These are phyloP conservation scores for Maniola jurtina DNA, from an alignment of 1,140 invertebrate genomes.

Conservation along the genomic window DNA sequence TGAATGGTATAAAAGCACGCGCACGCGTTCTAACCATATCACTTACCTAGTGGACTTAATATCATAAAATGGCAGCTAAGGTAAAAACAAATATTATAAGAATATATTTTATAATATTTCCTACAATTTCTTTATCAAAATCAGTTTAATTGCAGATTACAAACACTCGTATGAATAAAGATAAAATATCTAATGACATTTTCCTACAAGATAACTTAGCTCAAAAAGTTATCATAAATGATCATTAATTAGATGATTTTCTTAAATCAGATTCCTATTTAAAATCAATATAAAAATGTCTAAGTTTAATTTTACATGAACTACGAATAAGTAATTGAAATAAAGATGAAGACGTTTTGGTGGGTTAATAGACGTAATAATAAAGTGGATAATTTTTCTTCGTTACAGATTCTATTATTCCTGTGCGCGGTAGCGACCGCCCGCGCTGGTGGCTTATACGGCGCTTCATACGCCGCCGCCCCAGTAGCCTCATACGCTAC, in stretches of 20 bases:
- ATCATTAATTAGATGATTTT: too few relatives aligned
- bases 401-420: conserved; percentile 63
- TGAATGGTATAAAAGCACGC: conserved; percentile 63
- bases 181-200: too few relatives aligned
- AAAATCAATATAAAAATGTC: too few relatives aligned
- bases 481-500: conserved; percentile 35
- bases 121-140: not conserved
- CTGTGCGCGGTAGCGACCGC: conserved; percentile 64
- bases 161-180: too few relatives aligned
- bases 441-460: conserved; percentile 51
- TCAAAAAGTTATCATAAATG: too few relatives aligned
- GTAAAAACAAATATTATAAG: conserved; percentile 37
- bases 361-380: not conserved
- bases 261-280: too few relatives aligned
- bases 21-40: conserved; percentile 55
- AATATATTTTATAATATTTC: conserved; percentile 13
- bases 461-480: conserved; percentile 42
- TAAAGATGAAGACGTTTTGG: too few relatives aligned
- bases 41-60: conserved; percentile 66
- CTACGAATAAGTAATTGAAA: too few relatives aligned
- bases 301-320: too few relatives aligned
- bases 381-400: not conserved
- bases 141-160: too few relatives aligned
- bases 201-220: too few relatives aligned
- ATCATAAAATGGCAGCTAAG: conserved; percentile 73